Evolutionary conservation across 2,113 vertebrate species (phyloP), one percentile per base, ranked within the genome.

Genomic region (Erythrocercus mccallii): DNA sequence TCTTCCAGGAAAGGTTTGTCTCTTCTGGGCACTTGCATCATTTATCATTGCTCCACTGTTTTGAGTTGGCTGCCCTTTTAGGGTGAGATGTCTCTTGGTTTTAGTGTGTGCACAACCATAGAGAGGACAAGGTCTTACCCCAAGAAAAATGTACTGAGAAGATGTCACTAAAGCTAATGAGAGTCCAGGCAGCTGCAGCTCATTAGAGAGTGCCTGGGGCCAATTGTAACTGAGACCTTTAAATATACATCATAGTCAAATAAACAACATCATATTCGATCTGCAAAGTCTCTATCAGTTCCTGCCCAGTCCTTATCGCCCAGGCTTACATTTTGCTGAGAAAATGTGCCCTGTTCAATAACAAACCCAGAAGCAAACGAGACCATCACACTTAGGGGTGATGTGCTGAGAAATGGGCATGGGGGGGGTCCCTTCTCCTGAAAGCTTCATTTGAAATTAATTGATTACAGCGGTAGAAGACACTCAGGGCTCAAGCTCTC

Each of bases 221-320:
- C 97, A 92, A 40, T 94, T 96, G 98, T 98, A 98, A 98, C 96
- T 91, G 97, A 98, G 97, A 97, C 97, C 96, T 97, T 98, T 97
- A 98, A 97, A 97, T 98, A 98, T 92, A 98, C 98, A 97, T 95
- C 90, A 89, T 93, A 97, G 97, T 97, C 98, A 98, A 98, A 98
- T 98, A 98, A 98, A 98, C 97, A 98, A 97, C 97, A 97, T 96
- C 97, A 77, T 95, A 95, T 94, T 97, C 93, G 93, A 96, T 96
- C 95, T 90, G 96, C 94, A 48, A 74, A 93, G 94, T 95, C 94
- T 93, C 70, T 94, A 94, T 95, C 90, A 93, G 94, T 96, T 95
- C 93, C 93, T 95, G 94, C 95, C 83, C 80, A 18, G 90, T 87
- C 91, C 88, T 96, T 95, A 96, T 95, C 94, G 0, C 74, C 85